phyloP scores from a whole-genome alignment of 2,888 invertebrate species.

The Oscheius sp. region DNA sequence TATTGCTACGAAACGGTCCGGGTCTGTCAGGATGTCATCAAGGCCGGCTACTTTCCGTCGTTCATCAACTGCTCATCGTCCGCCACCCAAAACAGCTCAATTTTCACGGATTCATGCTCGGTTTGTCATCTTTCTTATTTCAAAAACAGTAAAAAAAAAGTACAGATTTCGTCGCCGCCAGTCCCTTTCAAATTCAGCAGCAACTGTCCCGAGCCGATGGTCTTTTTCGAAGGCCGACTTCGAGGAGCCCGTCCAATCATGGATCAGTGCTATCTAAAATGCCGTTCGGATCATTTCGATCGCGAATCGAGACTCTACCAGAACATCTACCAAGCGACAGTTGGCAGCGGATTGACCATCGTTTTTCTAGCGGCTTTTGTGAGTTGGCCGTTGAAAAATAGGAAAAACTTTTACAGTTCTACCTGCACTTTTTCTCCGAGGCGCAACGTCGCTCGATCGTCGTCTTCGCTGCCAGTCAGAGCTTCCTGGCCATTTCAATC shows the following conservation, averaged over 20 bases:
- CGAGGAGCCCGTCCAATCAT: slow-evolving; percentile 13
- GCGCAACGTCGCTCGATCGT: slow-evolving; percentile 3
- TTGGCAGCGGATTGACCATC: slow-evolving; percentile 1
- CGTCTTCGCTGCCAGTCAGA: slow-evolving; percentile 15
- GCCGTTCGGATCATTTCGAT: slow-evolving; percentile 16
- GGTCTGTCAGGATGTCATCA: slow-evolving; percentile 19
- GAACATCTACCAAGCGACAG: background rate
- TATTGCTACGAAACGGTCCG: slow-evolving; percentile 1
- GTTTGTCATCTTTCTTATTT: background rate
- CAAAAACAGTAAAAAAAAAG: too few species aligned
- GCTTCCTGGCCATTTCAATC: slow-evolving; percentile 1
- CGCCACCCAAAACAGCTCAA: background rate
- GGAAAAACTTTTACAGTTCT: background rate
- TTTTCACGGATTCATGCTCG: slow-evolving; percentile 23
- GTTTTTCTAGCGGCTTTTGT: slow-evolving; percentile 6
- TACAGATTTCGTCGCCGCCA: slow-evolving; percentile 11
- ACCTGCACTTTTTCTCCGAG: slow-evolving; percentile 26
- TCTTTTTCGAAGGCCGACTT: background rate
- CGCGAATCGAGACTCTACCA: slow-evolving; percentile 6
- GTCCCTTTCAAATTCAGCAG: slow-evolving; percentile 9
- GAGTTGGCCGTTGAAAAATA: background rate
- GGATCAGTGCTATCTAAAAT: slow-evolving; percentile 16
- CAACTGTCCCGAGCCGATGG: slow-evolving; percentile 23
- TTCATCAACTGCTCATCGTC: slow-evolving; percentile 11
- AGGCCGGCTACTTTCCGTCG: slow-evolving; percentile 26